Evolutionary conservation across 1,140 invertebrate genomes (phyloP).

Genomic region (Zaprionus davidi): DNA sequence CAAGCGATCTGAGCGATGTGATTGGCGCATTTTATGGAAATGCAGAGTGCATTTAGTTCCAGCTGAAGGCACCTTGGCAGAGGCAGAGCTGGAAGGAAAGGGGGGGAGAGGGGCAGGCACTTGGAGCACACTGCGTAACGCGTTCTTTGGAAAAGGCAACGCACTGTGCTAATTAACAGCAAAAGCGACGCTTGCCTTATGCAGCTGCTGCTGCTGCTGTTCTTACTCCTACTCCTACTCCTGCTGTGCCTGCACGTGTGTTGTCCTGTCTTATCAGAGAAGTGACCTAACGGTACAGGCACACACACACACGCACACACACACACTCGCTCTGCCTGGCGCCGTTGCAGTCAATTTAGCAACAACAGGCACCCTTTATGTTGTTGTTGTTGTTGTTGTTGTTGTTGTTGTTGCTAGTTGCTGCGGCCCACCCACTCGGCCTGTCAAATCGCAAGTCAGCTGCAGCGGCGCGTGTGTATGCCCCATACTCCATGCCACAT

Average conservation of each 20-base stretch:
- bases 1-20: constrained; percentile 53
- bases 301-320: background rate
- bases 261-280: constrained; percentile 42
- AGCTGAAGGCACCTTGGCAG: background rate
- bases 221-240: constrained; percentile 25
- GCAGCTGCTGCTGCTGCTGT: constrained; percentile 41
- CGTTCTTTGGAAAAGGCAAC: constrained; percentile 58
- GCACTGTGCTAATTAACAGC: constrained; percentile 64
- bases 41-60: constrained; percentile 54
- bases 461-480: constrained; percentile 70
- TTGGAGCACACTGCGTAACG: background rate
- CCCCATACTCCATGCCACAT: constrained; percentile 14
- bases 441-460: constrained; percentile 75
- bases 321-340: constrained; percentile 11
- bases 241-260: constrained; percentile 44
- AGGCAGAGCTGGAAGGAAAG: background rate
- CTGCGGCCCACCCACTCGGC: constrained; percentile 52
- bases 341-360: constrained; percentile 56
- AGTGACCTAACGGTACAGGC: constrained; percentile 57
- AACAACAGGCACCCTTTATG: constrained; percentile 46
- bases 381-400: background rate
- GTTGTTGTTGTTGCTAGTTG: background rate
- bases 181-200: constrained; percentile 57
- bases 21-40: constrained; percentile 81
- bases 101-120: background rate